Conservation (phyloP, 1,140 invertebrate species). For the Anoplolepis gracilipes region DNA sequence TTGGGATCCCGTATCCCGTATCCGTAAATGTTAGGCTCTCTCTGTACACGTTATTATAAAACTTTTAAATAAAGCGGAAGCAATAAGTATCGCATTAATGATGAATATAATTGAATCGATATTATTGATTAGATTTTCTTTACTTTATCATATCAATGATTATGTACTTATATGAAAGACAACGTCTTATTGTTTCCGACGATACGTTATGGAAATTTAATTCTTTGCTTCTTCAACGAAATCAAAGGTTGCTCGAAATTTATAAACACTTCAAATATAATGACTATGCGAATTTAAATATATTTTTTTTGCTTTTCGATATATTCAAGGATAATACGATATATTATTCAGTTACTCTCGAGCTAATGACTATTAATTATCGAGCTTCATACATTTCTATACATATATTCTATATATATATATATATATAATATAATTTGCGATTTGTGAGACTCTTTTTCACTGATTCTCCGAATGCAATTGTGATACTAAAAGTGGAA, state of each 20-base stretch:
- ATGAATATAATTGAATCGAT: not conserved
- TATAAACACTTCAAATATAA: not conserved
- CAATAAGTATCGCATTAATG: not conserved
- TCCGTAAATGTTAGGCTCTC: not conserved
- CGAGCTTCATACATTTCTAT: not conserved
- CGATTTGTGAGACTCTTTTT: no score
- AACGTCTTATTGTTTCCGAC: no score
- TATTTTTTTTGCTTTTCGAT: not conserved
- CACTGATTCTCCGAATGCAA: no score
- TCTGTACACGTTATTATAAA: constrained; percentile 19
- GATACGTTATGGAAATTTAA: no score
- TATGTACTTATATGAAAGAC: no score
- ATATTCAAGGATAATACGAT: not conserved
- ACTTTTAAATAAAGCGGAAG: constrained; percentile 13
- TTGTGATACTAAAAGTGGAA: no score
- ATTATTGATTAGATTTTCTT: not conserved
- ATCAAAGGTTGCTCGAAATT: no score
- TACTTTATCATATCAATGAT: not conserved
- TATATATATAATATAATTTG: no score
- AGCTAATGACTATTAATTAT: not conserved
- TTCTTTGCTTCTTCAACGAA: no score
- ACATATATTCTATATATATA: no score
- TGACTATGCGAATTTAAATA: not conserved
- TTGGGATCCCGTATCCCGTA: no score
- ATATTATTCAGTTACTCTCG: not conserved